Conservation (phyloP, 1,140 invertebrate genomes). For the Cydia pomonella region DNA sequence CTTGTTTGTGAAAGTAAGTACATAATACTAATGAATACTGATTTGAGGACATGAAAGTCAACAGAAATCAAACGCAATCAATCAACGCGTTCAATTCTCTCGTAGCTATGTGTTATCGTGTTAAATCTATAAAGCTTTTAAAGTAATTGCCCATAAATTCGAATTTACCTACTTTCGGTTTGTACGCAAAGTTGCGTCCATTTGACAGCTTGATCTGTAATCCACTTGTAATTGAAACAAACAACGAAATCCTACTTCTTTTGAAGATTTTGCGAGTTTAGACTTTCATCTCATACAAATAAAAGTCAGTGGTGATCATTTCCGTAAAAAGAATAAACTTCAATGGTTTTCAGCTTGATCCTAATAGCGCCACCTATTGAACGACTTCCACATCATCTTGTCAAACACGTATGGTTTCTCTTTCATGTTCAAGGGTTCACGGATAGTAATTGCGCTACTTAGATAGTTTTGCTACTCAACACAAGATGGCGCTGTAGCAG, state of each 20-base stretch:
- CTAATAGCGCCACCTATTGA: not conserved
- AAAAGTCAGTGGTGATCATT: not conserved
- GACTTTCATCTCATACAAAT: not conserved
- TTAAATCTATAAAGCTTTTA: not conserved
- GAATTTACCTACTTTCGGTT: constrained; percentile 3
- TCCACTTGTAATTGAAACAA: not conserved
- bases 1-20: no score
- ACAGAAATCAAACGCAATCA: not conserved
- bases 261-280: not conserved
- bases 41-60: not conserved
- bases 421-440: not conserved
- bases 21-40: no score
- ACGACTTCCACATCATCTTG: not conserved
- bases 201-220: not conserved
- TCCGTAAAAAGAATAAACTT: not conserved
- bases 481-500: not conserved
- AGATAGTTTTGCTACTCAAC: not conserved
- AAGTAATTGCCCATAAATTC: not conserved
- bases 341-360: not conserved
- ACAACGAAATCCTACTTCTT: not conserved
- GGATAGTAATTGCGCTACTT: not conserved
- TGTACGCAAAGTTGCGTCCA: not conserved
- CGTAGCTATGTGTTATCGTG: not conserved
- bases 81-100: not conserved
- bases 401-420: not conserved